Percentiles rank a stretch among this genome's conserved stretches.
These are phyloP conservation scores for Ochotona princeps DNA, from an alignment of 2,113 vertebrate species.

Conservation along the genomic window DNA sequence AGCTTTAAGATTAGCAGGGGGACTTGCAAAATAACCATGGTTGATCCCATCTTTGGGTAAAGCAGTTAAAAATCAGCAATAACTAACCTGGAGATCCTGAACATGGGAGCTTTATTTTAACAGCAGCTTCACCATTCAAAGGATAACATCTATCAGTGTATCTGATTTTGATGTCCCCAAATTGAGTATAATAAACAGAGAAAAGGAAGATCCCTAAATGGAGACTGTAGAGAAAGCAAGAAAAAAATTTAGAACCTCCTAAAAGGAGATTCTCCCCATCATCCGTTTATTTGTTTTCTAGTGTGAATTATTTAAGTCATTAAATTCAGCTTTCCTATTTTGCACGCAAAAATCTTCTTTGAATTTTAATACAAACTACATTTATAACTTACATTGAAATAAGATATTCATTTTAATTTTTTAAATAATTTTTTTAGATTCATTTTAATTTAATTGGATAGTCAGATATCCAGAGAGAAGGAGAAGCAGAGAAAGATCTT, in stretches of 20 bases:
- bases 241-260: neutral
- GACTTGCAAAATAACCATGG: neutral
- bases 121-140: neutral
- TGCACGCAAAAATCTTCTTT: too few relatives aligned
- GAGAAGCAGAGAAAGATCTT: too few relatives aligned
- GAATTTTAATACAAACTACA: too few relatives aligned
- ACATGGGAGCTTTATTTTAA: neutral
- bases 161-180: neutral
- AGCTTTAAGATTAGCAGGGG: neutral
- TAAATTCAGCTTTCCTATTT: too few relatives aligned
- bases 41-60: neutral
- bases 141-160: neutral
- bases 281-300: too few relatives aligned
- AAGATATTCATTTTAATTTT: neutral
- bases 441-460: neutral
- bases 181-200: neutral
- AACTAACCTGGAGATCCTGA: neutral
- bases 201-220: neutral
- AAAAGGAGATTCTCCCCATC: neutral
- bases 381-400: neutral
- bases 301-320: too few relatives aligned
- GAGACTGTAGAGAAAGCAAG: neutral
- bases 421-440: neutral
- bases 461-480: too few relatives aligned
- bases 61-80: neutral